Evolutionary conservation across 2,113 vertebrate genomes (phyloP).

Genomic region (Elgaria multicarinata): DNA sequence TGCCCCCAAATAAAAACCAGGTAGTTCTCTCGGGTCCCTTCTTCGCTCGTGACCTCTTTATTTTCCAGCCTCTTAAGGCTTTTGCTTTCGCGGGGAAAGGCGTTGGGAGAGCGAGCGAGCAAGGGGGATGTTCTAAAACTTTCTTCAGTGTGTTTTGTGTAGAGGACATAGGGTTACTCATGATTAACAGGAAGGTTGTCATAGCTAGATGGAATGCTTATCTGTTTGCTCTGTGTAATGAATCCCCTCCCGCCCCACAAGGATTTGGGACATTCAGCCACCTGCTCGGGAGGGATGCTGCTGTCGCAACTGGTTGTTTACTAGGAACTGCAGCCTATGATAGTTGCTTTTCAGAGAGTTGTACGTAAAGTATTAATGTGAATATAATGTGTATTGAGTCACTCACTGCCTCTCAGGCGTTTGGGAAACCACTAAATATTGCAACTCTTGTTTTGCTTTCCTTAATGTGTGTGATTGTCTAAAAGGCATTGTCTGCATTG

Average conservation of each 20-base stretch:
- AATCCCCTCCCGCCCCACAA: neutral
- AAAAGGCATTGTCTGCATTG: neutral
- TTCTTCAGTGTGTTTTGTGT: neutral
- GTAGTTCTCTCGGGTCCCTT: neutral
- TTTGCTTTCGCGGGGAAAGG: neutral
- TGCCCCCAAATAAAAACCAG: neutral
- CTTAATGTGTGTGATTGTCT: neutral
- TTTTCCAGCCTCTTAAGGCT: neutral
- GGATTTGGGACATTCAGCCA: neutral
- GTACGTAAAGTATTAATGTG: neutral
- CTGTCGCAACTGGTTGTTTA: slow-evolving; percentile 29
- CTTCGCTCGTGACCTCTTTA: neutral
- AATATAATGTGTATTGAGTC: neutral
- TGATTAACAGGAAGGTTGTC: no score
- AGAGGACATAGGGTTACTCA: neutral
- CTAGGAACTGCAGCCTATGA: neutral
- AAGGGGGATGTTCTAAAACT: neutral
- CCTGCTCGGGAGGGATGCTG: neutral
- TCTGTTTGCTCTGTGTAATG: neutral
- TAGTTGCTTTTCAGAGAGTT: neutral
- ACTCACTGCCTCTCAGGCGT: neutral
- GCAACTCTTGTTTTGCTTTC: neutral
- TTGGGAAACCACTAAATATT: neutral
- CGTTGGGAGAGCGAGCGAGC: no score
- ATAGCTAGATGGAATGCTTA: neutral